phyloP scores from a whole-genome alignment of 2,888 invertebrate species.

The Himalopsyche tibetana region DNA sequence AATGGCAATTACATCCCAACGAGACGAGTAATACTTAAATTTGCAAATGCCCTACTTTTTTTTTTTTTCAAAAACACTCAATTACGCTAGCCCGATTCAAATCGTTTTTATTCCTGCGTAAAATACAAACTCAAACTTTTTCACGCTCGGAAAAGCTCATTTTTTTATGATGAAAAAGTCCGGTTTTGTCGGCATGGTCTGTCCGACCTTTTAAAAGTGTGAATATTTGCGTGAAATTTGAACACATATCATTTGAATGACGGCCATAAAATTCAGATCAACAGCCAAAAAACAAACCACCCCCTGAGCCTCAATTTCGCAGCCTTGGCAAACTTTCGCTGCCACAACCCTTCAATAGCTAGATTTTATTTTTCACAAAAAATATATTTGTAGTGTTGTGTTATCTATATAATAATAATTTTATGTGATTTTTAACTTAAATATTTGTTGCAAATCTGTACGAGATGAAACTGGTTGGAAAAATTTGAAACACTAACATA shows the following conservation, averaged over 20 bases:
- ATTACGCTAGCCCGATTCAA: not conserved
- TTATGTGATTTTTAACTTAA: too few relatives aligned
- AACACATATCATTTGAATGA: slow-evolving; percentile 7
- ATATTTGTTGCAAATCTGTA: too few relatives aligned
- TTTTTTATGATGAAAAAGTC: slow-evolving; percentile 28
- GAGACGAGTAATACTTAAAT: slow-evolving; percentile 1
- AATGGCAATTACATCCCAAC: not conserved
- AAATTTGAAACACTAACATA: too few relatives aligned
- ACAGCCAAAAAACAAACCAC: slow-evolving; percentile 3
- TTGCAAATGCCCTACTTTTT: not conserved
- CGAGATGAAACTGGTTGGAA: too few relatives aligned
- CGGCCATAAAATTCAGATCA: slow-evolving; percentile 36
- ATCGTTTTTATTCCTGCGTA: slow-evolving; percentile 4
- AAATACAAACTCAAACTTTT: slow-evolving; percentile 27
- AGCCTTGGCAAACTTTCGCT: slow-evolving; percentile 30
- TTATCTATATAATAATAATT: too few relatives aligned
- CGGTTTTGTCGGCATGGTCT: not conserved
- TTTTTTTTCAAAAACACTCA: not conserved
- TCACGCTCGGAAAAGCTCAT: not conserved
- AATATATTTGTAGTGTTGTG: too few relatives aligned
- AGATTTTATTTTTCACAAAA: too few relatives aligned
- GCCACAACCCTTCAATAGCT: not conserved
- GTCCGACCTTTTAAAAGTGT: slow-evolving; percentile 38
- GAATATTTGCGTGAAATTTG: slow-evolving; percentile 37
- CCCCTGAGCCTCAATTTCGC: not conserved